A percentile compares a stretch with the other conserved stretches of the same genome.
Conservation (phyloP, 35 echinoderm and acorn worm species). For the Hemicentrotus pulcherrimus region DNA sequence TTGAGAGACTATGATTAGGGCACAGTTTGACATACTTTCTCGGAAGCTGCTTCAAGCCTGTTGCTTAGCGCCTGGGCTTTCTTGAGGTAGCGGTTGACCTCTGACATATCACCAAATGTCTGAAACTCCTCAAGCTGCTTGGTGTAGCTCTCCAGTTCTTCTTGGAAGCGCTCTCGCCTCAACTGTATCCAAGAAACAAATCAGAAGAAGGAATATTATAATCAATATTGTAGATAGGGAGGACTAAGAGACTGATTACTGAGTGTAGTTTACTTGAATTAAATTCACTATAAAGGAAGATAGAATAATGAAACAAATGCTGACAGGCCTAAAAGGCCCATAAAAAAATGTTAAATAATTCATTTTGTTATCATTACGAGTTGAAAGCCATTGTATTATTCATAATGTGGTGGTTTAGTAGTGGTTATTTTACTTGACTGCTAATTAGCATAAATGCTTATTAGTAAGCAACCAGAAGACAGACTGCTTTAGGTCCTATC, state of each 20-base stretch:
- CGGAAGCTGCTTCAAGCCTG: conserved; percentile 85
- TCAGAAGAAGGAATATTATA: neutral
- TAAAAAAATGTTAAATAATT: too few relatives aligned
- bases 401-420: too few relatives aligned
- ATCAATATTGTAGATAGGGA: neutral
- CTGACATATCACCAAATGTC: conserved; percentile 80
- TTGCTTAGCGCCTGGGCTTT: conserved; percentile 89
- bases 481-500: too few relatives aligned
- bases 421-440: too few relatives aligned
- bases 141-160: conserved; percentile 92
- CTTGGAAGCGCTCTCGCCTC: conserved; percentile 85
- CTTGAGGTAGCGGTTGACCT: conserved; percentile 91
- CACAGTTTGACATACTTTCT: conserved; percentile 63
- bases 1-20: neutral
- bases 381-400: neutral
- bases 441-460: too few relatives aligned
- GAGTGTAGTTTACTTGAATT: neutral
- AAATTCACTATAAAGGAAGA: neutral
- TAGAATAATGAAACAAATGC: neutral
- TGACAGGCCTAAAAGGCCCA: neutral
- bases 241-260: neutral
- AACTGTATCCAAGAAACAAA: conserved; percentile 58
- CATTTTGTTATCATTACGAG: too few relatives aligned
- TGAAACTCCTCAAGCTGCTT: conserved; percentile 97
- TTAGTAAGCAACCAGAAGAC: too few relatives aligned